Evolutionary conservation across 2,797 vertebrate species (phyloP).

Genomic region (Halcyon badia): DNA sequence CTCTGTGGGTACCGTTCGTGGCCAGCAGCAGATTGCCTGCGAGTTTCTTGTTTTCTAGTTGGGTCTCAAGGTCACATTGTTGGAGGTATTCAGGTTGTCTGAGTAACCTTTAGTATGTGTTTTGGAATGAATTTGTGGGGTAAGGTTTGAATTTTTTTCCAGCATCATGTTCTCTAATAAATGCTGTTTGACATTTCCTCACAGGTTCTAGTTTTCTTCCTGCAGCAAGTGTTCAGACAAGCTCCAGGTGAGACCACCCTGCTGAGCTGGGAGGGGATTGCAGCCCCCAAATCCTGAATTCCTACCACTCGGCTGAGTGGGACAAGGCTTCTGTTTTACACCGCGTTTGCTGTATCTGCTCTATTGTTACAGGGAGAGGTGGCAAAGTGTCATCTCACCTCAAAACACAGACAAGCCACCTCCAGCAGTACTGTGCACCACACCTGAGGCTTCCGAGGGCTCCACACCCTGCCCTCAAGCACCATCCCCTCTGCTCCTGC

Average conservation of each 20-base stretch:
- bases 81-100: background rate
- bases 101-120: background rate
- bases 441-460: background rate
- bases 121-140: background rate
- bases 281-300: background rate
- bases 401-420: background rate
- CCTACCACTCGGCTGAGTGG: background rate
- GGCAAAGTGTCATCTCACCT: background rate
- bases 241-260: background rate
- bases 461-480: background rate
- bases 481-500: background rate
- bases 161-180: background rate
- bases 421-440: background rate
- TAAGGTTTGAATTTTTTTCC: background rate
- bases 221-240: background rate
- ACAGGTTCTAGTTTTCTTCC: background rate
- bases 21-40: background rate
- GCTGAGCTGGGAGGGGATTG: background rate
- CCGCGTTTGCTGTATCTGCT: rapidly evolving
- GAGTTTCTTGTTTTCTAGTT: background rate
- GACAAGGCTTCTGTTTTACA: background rate
- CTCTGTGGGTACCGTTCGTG: rapidly evolving
- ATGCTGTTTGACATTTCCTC: background rate
- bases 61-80: background rate
- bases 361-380: background rate